Evolutionary conservation across 1,140 invertebrate genomes (phyloP).

Genomic region (Caenorhabditis briggsae): DNA sequence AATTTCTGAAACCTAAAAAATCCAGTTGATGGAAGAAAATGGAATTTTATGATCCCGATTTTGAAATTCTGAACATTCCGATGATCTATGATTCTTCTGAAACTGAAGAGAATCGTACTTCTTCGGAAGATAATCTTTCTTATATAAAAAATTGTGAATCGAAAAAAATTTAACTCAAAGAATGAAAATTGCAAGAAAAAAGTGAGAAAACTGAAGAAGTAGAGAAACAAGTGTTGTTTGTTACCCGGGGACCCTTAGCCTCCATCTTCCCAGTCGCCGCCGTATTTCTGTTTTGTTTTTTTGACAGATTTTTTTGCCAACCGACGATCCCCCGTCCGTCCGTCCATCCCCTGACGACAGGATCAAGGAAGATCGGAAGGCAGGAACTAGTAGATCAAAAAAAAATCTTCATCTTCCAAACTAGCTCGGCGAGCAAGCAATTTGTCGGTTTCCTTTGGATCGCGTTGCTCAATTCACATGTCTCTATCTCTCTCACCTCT

Average conservation of each 20-base stretch:
- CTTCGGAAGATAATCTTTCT: no score
- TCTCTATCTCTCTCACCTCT: constrained; percentile 7
- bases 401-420: constrained; percentile 47
- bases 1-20: no score
- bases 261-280: not conserved
- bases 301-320: constrained; percentile 51
- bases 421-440: constrained; percentile 51
- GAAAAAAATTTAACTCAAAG: not conserved
- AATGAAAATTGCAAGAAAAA: constrained; percentile 13
- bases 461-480: not conserved
- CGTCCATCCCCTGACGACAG: not conserved
- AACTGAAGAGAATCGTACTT: no score
- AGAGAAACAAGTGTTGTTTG: constrained; percentile 50
- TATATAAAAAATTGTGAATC: not conserved
- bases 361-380: not conserved
- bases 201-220: not conserved
- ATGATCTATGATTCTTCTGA: no score
- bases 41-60: no score
- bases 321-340: not conserved
- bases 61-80: no score
- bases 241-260: constrained; percentile 4
- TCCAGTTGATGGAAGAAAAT: no score
- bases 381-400: constrained; percentile 40
- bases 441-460: constrained; percentile 13
- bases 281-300: constrained; percentile 28